Percentiles rank a stretch among this genome's conserved stretches.
phyloP scores from a whole-genome alignment of 2,888 invertebrate species.

The Limenitis camilla region DNA sequence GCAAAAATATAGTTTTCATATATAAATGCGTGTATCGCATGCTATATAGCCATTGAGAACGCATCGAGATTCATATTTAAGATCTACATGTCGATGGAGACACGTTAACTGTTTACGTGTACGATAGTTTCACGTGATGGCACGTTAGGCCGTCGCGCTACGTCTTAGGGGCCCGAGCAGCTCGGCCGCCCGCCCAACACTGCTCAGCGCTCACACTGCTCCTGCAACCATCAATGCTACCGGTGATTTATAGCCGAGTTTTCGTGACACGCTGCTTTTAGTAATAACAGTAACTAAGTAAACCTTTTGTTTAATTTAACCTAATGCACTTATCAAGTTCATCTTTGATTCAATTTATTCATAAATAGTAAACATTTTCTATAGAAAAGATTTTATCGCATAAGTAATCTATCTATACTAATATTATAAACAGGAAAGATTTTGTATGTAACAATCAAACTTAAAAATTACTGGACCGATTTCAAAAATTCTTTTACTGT shows the following conservation, averaged over 20 bases:
- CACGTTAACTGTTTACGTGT: slow-evolving; percentile 31
- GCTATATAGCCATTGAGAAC: slow-evolving; percentile 14
- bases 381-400: too few species aligned
- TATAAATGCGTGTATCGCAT: slow-evolving; percentile 20
- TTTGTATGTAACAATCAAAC: too few species aligned
- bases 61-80: slow-evolving; percentile 19
- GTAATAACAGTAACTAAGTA: slow-evolving; percentile 20
- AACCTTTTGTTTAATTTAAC: slow-evolving; percentile 13
- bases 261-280: slow-evolving; percentile 49
- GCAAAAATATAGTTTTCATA: slow-evolving; percentile 3
- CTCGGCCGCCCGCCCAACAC: slow-evolving; percentile 52
- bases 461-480: too few species aligned
- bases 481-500: too few species aligned
- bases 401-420: too few species aligned
- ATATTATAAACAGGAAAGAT: too few species aligned
- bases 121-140: slow-evolving; percentile 16
- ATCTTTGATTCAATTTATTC: slow-evolving; percentile 1
- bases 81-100: slow-evolving; percentile 30
- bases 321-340: slow-evolving; percentile 15
- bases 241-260: slow-evolving; percentile 53
- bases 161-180: slow-evolving; percentile 31
- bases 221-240: slow-evolving; percentile 34
- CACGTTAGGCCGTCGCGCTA: slow-evolving; percentile 11
- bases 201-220: slow-evolving; percentile 33
- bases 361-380: too few species aligned